phyloP scores from a whole-genome alignment of 2,888 invertebrate species.

The Oscheius sp. region DNA sequence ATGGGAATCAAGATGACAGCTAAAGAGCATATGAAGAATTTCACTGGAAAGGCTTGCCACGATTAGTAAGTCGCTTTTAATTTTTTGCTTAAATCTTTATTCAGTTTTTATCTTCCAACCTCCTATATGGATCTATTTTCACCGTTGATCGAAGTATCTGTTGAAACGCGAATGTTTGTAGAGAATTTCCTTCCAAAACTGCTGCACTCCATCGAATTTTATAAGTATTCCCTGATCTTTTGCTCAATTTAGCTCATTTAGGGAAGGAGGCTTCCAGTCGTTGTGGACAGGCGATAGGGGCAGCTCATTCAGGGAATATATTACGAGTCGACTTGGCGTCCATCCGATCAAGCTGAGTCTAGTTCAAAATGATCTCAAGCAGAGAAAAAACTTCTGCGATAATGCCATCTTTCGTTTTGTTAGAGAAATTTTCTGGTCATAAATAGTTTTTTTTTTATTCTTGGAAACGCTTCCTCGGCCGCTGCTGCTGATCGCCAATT shows the following conservation, averaged over 20 bases:
- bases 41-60: conserved; percentile 5
- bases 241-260: no score
- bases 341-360: conserved; percentile 4
- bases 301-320: not conserved
- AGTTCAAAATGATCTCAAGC: not conserved
- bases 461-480: no score
- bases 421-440: not conserved
- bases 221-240: no score
- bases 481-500: no score
- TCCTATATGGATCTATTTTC: conserved; percentile 1
- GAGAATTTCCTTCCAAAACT: conserved; percentile 6
- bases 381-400: not conserved
- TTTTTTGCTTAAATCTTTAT: not conserved
- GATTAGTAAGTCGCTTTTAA: not conserved
- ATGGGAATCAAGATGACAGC: not conserved
- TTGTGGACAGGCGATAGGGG: not conserved
- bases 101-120: conserved; percentile 4
- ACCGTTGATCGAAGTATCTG: not conserved
- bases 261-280: not conserved
- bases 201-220: not conserved
- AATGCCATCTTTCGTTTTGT: not conserved
- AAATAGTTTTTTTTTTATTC: no score
- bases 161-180: conserved; percentile 8
- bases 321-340: not conserved
- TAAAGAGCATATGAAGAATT: not conserved